Base-by-base conservation (phyloP, 2,888 invertebrate species). In the Tromatobia lineatoria region DNA sequence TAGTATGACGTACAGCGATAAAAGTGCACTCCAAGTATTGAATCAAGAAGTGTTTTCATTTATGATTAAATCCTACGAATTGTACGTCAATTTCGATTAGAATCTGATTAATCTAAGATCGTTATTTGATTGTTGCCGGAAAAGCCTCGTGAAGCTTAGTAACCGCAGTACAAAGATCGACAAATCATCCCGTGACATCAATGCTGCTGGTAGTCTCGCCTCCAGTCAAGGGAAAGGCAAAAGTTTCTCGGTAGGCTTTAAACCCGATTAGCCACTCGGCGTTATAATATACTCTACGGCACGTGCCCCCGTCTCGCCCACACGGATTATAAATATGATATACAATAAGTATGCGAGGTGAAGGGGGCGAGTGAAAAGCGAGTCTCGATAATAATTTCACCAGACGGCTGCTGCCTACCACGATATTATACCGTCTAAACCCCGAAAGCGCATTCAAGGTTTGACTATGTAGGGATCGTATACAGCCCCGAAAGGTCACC, bases 281-380 rank as follows among this genome's bases (percentile, higher is more conserved):
- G 84, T 82, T 87, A 86, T 89, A 88, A 90, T 87, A 86, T 86
- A 88, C 82, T 85, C 80, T 85, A 79, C 52, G 91, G 90, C 93
- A 93, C 93, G 93, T 93, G 93, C 90, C 91, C 87, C 86, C 87
- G 90, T 91, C 91, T 92, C 90, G 90, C 90, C 90, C 91, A 89
- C 90, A 87, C 90, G 92, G 93, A 93, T 93, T 93, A 93, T 93
- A 91, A 93, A 93, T 93, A 93, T 92, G 91, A 93, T 92, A 92
- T 91, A 90, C 87, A 75, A 82, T 85, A 82, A 25, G 59, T 47
- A 66, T 47, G 82, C 64, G 38, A 18, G 38, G 34, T 20, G 54
- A 29, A 25, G 71, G 20, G 64, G 34, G 34, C 11, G 42, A 64
- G 23, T 38, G 61, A 66, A 79, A 71, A 79, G 79, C 70, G 78